Evolutionary conservation across 2,888 invertebrate genomes (phyloP).

Genomic region (Acanthosepion lycidas): DNA sequence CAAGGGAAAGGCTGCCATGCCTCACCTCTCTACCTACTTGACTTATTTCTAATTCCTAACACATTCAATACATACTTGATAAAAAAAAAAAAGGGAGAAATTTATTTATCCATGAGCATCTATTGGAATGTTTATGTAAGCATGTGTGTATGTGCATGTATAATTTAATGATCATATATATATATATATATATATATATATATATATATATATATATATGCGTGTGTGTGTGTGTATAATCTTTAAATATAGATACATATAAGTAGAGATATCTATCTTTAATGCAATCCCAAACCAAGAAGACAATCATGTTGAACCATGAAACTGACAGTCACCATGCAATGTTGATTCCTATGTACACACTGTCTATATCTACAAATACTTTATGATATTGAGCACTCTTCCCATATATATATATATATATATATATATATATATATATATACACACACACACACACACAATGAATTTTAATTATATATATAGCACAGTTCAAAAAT

Average conservation of each 20-base stretch:
- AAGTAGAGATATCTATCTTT: too few species aligned
- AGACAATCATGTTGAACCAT: too few species aligned
- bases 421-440: too few species aligned
- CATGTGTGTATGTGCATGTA: not conserved
- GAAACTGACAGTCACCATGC: too few species aligned
- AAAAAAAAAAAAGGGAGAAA: not conserved
- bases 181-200: not conserved
- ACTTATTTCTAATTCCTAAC: not conserved
- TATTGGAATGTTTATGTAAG: not conserved
- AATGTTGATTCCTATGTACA: too few species aligned
- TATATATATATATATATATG: not conserved
- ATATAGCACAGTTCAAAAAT: too few species aligned
- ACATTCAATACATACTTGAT: not conserved
- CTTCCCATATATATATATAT: too few species aligned
- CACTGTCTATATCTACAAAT: too few species aligned
- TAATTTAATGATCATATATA: not conserved
- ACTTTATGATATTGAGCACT: too few species aligned
- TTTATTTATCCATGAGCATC: not conserved
- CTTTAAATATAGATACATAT: not conserved
- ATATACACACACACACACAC: too few species aligned
- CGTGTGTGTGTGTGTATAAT: not conserved
- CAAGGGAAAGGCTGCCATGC: not conserved
- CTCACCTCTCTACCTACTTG: not conserved
- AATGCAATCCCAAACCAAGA: too few species aligned
- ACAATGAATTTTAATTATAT: too few species aligned